phyloP scores from a whole-genome alignment of 2,797 vertebrate species.

The Hoplostethus atlanticus region DNA sequence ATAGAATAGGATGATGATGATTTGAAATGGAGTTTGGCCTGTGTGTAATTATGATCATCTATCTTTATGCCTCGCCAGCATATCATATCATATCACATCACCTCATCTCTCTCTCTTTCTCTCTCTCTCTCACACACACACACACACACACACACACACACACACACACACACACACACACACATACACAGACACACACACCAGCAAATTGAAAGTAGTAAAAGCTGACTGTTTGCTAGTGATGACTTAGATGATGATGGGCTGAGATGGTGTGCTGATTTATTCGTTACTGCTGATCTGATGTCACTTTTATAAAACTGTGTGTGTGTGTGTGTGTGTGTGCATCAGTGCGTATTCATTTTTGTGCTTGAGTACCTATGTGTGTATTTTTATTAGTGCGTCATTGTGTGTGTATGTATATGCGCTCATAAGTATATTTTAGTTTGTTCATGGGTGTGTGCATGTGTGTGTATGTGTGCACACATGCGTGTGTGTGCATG shows the following conservation, averaged over 20 bases:
- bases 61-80: conserved; percentile 99
- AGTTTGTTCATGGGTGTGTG: conserved; percentile 15
- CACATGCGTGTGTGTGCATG: neutral
- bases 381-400: conserved; percentile 22
- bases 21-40: conserved; percentile 99
- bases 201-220: conserved; percentile 99
- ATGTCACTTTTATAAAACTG: conserved; percentile 92
- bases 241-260: conserved; percentile 97
- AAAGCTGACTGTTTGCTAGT: conserved; percentile 99
- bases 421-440: conserved; percentile 5
- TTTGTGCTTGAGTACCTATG: neutral
- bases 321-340: conserved; percentile 38
- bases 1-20: conserved; percentile 86
- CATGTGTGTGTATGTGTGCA: conserved; percentile 7
- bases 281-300: conserved; percentile 96
- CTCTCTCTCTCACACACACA: conserved; percentile 35
- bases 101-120: conserved; percentile 41
- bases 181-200: conserved; percentile 54
- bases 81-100: conserved; percentile 84
- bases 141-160: conserved; percentile 7
- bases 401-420: conserved; percentile 8
- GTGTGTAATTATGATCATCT: conserved; percentile 99
- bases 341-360: conserved; percentile 22
- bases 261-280: conserved; percentile 97
- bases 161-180: conserved; percentile 47